Evolutionary conservation across 1,140 invertebrate genomes (phyloP).

Genomic region (Drosophila guanche): DNA sequence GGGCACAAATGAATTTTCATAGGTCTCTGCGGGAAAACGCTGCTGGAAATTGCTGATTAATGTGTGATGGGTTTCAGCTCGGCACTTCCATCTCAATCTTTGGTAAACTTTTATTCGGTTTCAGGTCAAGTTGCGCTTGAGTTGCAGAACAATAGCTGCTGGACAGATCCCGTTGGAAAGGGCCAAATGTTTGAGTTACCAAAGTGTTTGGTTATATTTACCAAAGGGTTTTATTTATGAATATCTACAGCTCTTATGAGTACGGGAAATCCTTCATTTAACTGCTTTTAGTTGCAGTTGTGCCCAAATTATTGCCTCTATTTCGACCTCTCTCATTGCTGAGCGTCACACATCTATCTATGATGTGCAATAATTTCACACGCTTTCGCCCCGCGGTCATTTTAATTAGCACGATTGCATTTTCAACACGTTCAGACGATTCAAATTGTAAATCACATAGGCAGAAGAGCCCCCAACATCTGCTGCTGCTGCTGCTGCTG

Average conservation of each 20-base stretch:
- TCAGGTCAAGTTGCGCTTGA: constrained; percentile 25
- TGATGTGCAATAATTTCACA: constrained; percentile 70
- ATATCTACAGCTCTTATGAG: background rate
- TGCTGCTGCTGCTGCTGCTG: constrained; percentile 36
- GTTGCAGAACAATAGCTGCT: constrained; percentile 6
- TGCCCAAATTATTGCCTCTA: constrained; percentile 14
- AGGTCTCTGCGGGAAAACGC: constrained; percentile 37
- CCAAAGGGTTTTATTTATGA: background rate
- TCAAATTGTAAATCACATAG: constrained; percentile 74
- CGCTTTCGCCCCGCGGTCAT: constrained; percentile 70
- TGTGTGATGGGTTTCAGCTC: constrained; percentile 26
- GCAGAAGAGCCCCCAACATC: constrained; percentile 42
- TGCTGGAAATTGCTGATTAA: constrained; percentile 26
- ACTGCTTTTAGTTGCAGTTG: background rate
- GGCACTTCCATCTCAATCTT: constrained; percentile 22
- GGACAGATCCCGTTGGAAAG: too few species aligned
- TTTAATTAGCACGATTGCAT: constrained; percentile 81
- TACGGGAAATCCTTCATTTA: background rate
- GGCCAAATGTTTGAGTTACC: too few species aligned
- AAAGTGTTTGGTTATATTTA: too few species aligned
- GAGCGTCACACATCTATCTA: constrained; percentile 10
- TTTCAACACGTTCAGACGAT: constrained; percentile 73
- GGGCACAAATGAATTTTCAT: constrained; percentile 67
- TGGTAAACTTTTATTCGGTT: constrained; percentile 30
- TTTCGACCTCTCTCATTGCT: constrained; percentile 7